Evolutionary conservation across 2,113 vertebrate genomes (phyloP).

Genomic region (Melanerpes formicivorus): DNA sequence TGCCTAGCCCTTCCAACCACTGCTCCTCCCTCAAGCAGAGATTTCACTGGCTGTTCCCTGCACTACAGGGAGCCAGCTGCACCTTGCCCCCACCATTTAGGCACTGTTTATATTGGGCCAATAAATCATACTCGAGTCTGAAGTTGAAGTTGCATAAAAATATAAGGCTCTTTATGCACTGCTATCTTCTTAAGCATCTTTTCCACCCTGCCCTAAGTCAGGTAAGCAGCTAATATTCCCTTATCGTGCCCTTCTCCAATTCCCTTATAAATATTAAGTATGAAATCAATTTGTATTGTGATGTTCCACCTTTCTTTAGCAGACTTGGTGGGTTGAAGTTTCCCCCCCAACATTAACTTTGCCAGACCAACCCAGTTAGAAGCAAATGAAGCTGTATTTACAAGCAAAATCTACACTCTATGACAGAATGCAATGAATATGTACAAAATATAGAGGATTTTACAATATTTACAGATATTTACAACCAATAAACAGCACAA

Average conservation of each 20-base stretch:
- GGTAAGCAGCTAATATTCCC: background rate
- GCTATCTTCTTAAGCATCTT: background rate
- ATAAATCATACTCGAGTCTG: background rate
- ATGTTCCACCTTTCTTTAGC: background rate
- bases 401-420: too few species aligned
- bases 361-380: too few species aligned
- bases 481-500: too few species aligned
- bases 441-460: too few species aligned
- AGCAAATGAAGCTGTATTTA: too few species aligned
- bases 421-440: too few species aligned
- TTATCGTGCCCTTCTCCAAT: background rate
- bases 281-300: background rate
- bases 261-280: background rate
- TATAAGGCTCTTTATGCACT: background rate
- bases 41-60: background rate
- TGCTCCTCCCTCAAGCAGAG: background rate
- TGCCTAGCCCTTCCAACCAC: background rate
- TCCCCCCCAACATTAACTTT: too few species aligned
- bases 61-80: background rate
- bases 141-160: background rate
- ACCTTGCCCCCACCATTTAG: fast-evolving
- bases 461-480: too few species aligned
- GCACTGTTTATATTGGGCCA: background rate
- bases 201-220: fast-evolving
- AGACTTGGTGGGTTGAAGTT: background rate